These are phyloP conservation scores for Mamestra brassicae DNA, from an alignment of 2,888 invertebrate genomes.

Conservation along the genomic window DNA sequence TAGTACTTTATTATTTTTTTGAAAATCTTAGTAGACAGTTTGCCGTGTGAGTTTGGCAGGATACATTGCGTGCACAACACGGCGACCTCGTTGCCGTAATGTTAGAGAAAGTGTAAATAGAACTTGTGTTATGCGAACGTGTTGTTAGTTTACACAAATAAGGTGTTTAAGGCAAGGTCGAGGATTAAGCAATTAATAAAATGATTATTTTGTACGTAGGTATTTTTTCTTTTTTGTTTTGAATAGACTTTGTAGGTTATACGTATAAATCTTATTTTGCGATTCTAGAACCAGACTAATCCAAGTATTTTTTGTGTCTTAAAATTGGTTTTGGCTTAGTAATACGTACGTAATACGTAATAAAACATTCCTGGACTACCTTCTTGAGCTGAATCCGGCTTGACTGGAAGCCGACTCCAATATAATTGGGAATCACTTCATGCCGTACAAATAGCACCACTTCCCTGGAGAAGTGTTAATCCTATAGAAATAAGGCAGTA, in stretches of 20 bases:
- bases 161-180: slow-evolving; percentile 66
- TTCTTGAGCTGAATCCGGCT: no score
- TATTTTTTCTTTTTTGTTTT: slow-evolving; percentile 37
- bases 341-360: no score
- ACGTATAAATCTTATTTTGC: background rate
- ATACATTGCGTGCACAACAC: slow-evolving; percentile 76
- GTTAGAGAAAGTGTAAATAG: slow-evolving; percentile 76
- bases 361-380: no score
- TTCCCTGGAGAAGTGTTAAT: background rate
- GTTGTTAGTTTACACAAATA: slow-evolving; percentile 61
- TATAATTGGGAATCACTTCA: no score
- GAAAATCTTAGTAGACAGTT: slow-evolving; percentile 62
- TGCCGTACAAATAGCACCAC: background rate
- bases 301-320: no score
- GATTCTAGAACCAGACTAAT: no score
- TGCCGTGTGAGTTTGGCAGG: slow-evolving; percentile 55
- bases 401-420: no score
- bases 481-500: no score
- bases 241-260: slow-evolving; percentile 3
- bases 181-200: slow-evolving; percentile 63
- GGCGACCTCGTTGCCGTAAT: slow-evolving; percentile 71
- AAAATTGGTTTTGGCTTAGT: no score
- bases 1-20: slow-evolving; percentile 61
- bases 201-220: slow-evolving; percentile 42
- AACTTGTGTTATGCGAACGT: slow-evolving; percentile 67